phyloP scores from a whole-genome alignment of 2,113 vertebrate species.

The Ailuropoda melanoleuca region DNA sequence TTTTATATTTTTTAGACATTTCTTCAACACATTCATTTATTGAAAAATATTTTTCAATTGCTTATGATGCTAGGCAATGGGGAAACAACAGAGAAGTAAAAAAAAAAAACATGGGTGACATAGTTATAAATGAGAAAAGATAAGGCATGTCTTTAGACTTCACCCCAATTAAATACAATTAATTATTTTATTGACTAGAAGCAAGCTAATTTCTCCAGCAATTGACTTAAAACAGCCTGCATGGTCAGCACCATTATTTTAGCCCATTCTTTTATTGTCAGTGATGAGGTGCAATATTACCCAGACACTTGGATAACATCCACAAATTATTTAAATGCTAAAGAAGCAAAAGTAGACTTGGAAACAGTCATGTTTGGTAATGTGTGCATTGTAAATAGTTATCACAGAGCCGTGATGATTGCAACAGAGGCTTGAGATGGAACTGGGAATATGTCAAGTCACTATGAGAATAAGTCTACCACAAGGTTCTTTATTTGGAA shows the following conservation, averaged over 20 bases:
- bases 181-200: neutral
- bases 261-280: neutral
- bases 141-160: neutral
- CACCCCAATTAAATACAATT: neutral
- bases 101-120: neutral
- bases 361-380: neutral
- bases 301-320: slow-evolving; percentile 4
- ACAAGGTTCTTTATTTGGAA: neutral
- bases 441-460: neutral
- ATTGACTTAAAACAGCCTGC: neutral
- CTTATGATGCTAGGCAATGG: neutral
- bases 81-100: neutral
- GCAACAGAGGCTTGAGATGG: neutral
- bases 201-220: neutral
- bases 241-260: neutral
- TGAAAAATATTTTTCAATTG: neutral
- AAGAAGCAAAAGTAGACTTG: slow-evolving; percentile 39
- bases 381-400: neutral
- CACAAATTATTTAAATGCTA: slow-evolving; percentile 52
- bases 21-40: neutral
- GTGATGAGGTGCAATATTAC: neutral
- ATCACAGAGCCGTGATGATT: slow-evolving; percentile 46
- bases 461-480: neutral
- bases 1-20: slow-evolving; percentile 3
- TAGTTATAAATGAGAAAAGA: neutral